Evolutionary conservation across 2,797 vertebrate genomes (phyloP).

Genomic region (Melanotaenia boesemani): DNA sequence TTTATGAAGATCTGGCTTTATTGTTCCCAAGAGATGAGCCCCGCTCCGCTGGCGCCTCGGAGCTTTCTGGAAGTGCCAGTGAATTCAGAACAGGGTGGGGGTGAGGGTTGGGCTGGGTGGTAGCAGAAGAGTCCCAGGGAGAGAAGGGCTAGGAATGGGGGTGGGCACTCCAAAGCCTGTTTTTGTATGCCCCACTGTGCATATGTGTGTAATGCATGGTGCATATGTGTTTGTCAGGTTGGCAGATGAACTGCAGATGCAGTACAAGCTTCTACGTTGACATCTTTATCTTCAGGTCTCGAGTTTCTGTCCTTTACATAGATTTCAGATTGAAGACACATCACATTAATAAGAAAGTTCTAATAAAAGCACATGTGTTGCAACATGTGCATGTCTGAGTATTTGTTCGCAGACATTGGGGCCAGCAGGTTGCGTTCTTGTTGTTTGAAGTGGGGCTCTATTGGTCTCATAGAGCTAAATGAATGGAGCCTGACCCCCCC

Average conservation of each 20-base stretch:
- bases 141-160: conserved; percentile 50
- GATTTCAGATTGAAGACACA: conserved; percentile 37
- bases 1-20: conserved; percentile 90
- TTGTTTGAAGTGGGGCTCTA: conserved; percentile 82
- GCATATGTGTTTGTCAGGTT: conserved; percentile 36
- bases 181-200: conserved; percentile 57
- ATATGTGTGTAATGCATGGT: conserved; percentile 33
- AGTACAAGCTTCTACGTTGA: conserved; percentile 37
- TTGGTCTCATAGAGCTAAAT: conserved; percentile 81
- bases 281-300: conserved; percentile 42
- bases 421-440: conserved; percentile 79
- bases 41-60: conserved; percentile 86
- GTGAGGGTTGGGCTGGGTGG: conserved; percentile 47
- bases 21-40: conserved; percentile 89
- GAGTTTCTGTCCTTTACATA: conserved; percentile 21
- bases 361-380: conserved; percentile 69
- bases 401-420: conserved; percentile 63
- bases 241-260: conserved; percentile 53
- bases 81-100: conserved; percentile 66
- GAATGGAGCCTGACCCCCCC: conserved; percentile 75
- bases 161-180: conserved; percentile 57
- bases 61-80: conserved; percentile 85
- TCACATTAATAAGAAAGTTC: conserved; percentile 51
- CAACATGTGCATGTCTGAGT: conserved; percentile 60
- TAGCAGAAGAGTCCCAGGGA: conserved; percentile 66